Evolutionary conservation across 2,888 invertebrate species (phyloP), one percentile per base, ranked within the genome.

Genomic region (Siphonodentalium dalli): DNA sequence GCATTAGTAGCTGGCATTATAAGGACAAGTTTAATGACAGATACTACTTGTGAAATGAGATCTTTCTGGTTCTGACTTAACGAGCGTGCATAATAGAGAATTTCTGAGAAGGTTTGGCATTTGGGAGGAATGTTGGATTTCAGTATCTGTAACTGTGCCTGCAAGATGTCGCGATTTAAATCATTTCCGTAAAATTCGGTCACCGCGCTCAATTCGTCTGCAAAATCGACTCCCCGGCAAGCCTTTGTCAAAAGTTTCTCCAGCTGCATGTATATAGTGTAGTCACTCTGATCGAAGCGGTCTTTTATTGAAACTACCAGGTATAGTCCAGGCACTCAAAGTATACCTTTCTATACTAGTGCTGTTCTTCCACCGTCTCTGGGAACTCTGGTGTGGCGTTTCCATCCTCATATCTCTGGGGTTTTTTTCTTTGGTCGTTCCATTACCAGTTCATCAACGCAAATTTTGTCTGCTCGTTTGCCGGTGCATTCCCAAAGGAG

Each of bases 221-320:
- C 49, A 11, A n/a, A 28, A 11, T 18, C 26, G 13, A 38, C 23
- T n/a, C 33, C 35, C 21, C 45, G 21, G 20, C 35, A 35, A 42
- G 41, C 28, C 29, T 57, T 57, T 5, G 58, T 15, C n/a, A 61
- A 49, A 3, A 54, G 6, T 5, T 58, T 49, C 28, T 61, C 29
- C 1, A 52, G 29, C 24, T 49, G 31, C 9, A 23, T 8, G 26
- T 52, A 58, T 2, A 41, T 29, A 13, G 35, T 28, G 33, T 37
- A 61, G 1, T 52, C 58, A 24, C 42, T 40, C 18, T 46, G 52
- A 24, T 55, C 55, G 39, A 61, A 61, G 6, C 61, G 26, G 4
- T 40, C 49, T 27, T 45, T 21, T 9, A 55, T 34, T 15, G 53
- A 52, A 18, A 28, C 49, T 0, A 47, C 29, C 1, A 45, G 38